Evolutionary conservation across 1,140 invertebrate genomes (phyloP).

Genomic region (Calliopsis andreniformis): DNA sequence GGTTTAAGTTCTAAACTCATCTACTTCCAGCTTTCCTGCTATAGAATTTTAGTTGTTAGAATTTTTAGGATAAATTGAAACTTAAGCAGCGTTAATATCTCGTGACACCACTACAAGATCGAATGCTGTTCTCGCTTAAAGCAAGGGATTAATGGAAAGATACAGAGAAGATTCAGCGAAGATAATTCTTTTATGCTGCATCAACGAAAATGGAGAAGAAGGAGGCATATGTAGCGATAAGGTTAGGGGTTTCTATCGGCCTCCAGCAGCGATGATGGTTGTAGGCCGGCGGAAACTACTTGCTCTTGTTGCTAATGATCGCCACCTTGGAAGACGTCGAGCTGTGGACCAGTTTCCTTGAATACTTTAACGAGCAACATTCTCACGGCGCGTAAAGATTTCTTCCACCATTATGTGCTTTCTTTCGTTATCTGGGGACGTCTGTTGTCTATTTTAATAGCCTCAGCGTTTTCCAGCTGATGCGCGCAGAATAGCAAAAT

Average conservation of each 20-base stretch:
- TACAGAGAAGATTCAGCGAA: no score
- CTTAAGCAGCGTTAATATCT: no score
- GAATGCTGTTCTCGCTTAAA: no score
- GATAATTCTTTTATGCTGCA: constrained; percentile 20
- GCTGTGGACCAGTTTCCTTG: not conserved
- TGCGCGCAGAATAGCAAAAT: no score
- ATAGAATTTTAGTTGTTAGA: no score
- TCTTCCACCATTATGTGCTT: not conserved
- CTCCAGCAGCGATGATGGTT: constrained; percentile 90
- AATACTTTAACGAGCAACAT: constrained; percentile 14
- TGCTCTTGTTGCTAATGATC: constrained; percentile 82
- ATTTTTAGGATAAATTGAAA: no score
- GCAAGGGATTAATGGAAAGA: no score
- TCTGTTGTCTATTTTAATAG: no score
- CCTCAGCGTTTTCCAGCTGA: no score
- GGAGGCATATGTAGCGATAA: constrained; percentile 59
- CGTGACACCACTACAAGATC: no score
- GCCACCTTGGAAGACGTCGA: constrained; percentile 37
- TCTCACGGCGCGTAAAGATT: not conserved
- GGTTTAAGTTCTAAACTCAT: no score
- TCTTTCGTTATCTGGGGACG: not conserved
- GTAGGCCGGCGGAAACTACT: constrained; percentile 97
- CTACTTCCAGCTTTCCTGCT: no score
- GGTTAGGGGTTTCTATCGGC: constrained; percentile 94
- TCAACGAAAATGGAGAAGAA: not conserved